phyloP scores from a whole-genome alignment of 2,113 vertebrate genomes.

The Otolemur garnettii region DNA sequence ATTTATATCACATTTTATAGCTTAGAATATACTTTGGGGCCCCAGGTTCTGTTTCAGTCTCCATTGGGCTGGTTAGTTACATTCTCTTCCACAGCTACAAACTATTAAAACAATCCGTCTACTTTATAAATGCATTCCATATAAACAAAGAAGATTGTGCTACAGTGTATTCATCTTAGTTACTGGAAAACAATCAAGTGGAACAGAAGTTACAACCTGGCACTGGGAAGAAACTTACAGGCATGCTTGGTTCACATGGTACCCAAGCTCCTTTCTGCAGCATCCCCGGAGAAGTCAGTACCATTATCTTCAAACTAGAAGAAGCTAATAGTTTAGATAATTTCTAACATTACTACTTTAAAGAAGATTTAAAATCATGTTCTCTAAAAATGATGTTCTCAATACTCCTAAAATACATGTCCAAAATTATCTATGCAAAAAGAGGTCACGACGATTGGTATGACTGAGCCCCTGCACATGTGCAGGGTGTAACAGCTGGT shows the following conservation, averaged over 20 bases:
- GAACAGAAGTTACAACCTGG: neutral
- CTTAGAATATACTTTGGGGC: neutral
- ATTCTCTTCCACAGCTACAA: neutral
- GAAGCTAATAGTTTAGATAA: neutral
- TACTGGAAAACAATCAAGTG: neutral
- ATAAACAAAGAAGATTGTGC: neutral
- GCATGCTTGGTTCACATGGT: neutral
- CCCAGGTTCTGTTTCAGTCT: constrained; percentile 14
- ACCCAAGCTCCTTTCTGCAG: neutral
- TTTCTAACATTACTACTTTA: neutral
- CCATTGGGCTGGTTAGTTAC: constrained; percentile 1
- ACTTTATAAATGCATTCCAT: constrained; percentile 12
- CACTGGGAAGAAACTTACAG: neutral
- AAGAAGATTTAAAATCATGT: constrained; percentile 31
- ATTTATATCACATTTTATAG: constrained; percentile 27
- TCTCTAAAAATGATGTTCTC: constrained; percentile 37
- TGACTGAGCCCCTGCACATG: neutral
- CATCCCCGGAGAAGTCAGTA: neutral
- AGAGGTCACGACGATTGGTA: neutral
- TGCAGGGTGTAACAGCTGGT: neutral
- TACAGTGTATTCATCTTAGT: neutral
- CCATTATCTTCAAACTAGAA: constrained; percentile 26
- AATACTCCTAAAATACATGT: constrained; percentile 31
- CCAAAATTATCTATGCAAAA: constrained; percentile 9
- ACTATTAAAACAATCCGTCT: constrained; percentile 11